Conservation (phyloP, 2,888 invertebrate species). For the Andrena bicolor region DNA sequence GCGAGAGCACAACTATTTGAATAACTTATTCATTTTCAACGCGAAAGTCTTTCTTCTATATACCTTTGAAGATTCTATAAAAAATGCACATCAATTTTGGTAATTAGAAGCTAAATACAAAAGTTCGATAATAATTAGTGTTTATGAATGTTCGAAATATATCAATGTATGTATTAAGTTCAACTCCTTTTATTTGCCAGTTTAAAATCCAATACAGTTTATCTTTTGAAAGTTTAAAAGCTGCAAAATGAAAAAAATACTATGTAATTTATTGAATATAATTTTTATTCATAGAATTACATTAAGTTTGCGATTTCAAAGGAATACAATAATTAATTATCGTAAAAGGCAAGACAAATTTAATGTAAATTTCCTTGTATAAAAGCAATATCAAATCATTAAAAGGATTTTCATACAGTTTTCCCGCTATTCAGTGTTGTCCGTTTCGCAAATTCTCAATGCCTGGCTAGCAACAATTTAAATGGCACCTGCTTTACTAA, state of each 20-base stretch:
- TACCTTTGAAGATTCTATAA: too few species aligned
- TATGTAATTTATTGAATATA: not conserved
- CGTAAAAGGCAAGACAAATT: not conserved
- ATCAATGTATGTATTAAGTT: not conserved
- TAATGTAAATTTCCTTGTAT: constrained; percentile 3
- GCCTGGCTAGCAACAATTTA: constrained; percentile 88
- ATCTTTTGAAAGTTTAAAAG: too few species aligned
- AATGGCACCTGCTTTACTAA: constrained; percentile 92
- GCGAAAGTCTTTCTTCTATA: not conserved
- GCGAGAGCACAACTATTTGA: not conserved
- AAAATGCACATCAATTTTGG: too few species aligned
- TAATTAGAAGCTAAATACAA: too few species aligned
- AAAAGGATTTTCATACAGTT: constrained; percentile 82
- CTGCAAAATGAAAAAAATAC: too few species aligned
- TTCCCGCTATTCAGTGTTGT: constrained; percentile 91
- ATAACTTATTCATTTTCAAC: not conserved
- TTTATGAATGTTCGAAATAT: not conserved
- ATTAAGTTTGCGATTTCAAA: not conserved
- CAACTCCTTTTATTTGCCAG: not conserved
- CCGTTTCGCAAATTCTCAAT: constrained; percentile 91
- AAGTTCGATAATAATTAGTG: too few species aligned
- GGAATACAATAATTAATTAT: not conserved
- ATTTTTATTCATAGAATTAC: not conserved
- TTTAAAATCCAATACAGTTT: too few species aligned
- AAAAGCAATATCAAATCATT: constrained; percentile 7